Evolutionary conservation across 2,888 invertebrate genomes (phyloP).

Genomic region (Ormia ochracea): DNA sequence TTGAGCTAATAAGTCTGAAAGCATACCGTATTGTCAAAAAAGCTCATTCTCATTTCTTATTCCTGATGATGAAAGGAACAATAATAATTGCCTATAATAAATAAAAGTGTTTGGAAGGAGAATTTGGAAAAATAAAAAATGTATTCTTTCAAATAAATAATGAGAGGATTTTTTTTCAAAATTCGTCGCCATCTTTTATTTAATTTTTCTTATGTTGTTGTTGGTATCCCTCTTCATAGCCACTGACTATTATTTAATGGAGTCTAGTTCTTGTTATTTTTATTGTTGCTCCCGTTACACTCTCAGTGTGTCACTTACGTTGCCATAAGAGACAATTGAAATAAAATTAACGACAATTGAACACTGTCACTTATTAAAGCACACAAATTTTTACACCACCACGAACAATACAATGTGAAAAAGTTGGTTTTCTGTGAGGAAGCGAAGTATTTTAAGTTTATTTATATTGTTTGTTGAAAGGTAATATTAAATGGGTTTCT

Average conservation of each 20-base stretch:
- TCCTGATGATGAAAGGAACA: too few relatives aligned
- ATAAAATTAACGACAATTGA: conserved; percentile 1
- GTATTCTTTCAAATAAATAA: conserved; percentile 8
- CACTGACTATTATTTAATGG: neutral
- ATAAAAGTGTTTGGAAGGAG: neutral
- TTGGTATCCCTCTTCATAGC: neutral
- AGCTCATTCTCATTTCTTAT: too few relatives aligned
- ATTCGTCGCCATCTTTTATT: neutral
- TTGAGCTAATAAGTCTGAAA: too few relatives aligned
- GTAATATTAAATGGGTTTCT: too few relatives aligned
- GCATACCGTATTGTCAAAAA: too few relatives aligned
- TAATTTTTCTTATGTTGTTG: neutral
- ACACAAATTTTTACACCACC: neutral
- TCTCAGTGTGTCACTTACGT: neutral
- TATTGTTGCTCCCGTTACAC: neutral
- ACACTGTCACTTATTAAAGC: neutral
- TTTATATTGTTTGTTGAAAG: neutral
- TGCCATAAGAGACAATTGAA: conserved; percentile 11
- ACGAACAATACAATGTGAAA: neutral
- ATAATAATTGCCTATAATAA: too few relatives aligned
- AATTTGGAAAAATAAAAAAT: too few relatives aligned
- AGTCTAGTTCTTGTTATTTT: neutral
- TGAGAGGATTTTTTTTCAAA: conserved; percentile 3
- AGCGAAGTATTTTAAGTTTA: neutral
- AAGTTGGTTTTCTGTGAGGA: neutral